Evolutionary conservation across 2,888 invertebrate genomes (phyloP).

Genomic region (Pandemis corylana): DNA sequence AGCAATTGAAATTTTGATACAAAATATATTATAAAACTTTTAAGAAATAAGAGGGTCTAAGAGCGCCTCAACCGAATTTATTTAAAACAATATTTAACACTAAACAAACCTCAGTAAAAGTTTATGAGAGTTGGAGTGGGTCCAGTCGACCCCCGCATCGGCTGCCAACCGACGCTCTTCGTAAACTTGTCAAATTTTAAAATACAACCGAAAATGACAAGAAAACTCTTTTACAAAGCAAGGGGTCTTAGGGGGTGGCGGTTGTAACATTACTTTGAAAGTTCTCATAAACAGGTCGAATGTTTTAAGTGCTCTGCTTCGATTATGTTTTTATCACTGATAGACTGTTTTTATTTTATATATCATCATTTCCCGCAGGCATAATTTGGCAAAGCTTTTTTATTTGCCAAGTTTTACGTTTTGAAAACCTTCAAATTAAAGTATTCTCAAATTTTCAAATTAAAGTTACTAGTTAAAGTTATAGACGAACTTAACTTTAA

Average conservation of each 20-base stretch:
- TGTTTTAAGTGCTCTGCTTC: no score
- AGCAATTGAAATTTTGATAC: no score
- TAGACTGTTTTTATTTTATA: no score
- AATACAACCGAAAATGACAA: slow-evolving; percentile 39
- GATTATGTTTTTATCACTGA: no score
- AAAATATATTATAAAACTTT: no score
- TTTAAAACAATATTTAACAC: slow-evolving; percentile 34
- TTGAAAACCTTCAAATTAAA: no score
- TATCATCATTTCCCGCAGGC: no score
- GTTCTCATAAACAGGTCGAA: background rate
- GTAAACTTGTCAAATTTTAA: slow-evolving; percentile 49
- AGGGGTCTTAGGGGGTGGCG: slow-evolving; percentile 15
- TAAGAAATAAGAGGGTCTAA: background rate
- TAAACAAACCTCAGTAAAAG: slow-evolving; percentile 45
- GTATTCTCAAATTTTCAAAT: no score
- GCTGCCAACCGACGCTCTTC: slow-evolving; percentile 48
- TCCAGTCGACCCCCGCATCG: slow-evolving; percentile 51
- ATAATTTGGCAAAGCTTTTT: no score
- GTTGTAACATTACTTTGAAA: background rate
- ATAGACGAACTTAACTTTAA: no score
- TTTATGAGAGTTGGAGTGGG: slow-evolving; percentile 58
- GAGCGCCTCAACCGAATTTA: slow-evolving; percentile 13
- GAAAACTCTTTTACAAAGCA: slow-evolving; percentile 35
- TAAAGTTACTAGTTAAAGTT: no score
- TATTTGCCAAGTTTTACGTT: no score